Evolutionary conservation across 2,113 vertebrate species (phyloP).

Genomic region (Pluvialis apricaria): DNA sequence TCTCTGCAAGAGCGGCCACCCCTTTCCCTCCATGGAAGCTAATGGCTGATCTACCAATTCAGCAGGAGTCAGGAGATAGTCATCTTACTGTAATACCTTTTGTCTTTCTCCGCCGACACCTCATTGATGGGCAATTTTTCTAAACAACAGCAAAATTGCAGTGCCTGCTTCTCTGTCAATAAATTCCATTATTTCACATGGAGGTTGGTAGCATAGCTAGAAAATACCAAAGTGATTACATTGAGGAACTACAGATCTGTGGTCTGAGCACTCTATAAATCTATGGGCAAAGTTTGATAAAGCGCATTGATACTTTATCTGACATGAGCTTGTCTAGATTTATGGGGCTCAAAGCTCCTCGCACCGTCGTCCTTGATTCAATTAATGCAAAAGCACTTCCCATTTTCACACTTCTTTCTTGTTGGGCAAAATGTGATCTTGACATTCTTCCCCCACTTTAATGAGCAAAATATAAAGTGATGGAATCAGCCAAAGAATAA

Average conservation of each 20-base stretch:
- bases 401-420: background rate
- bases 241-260: slow-evolving; percentile 45
- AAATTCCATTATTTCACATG: slow-evolving; percentile 71
- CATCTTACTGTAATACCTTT: slow-evolving; percentile 52
- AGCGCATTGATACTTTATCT: slow-evolving; percentile 61
- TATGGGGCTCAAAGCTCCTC: slow-evolving; percentile 28
- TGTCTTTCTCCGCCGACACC: slow-evolving; percentile 56
- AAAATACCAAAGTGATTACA: slow-evolving; percentile 67
- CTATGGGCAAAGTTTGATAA: slow-evolving; percentile 67
- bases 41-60: slow-evolving; percentile 48
- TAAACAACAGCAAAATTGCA: slow-evolving; percentile 68
- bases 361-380: slow-evolving; percentile 19
- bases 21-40: background rate
- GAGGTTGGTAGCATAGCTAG: slow-evolving; percentile 45
- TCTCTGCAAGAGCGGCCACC: slow-evolving; percentile 22
- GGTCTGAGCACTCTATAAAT: slow-evolving; percentile 68
- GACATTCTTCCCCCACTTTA: background rate
- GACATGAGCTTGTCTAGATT: slow-evolving; percentile 55
- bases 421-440: slow-evolving; percentile 21
- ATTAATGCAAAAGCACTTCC: slow-evolving; percentile 44
- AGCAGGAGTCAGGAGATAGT: slow-evolving; percentile 52
- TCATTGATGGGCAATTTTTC: slow-evolving; percentile 73
- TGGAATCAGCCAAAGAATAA: background rate
- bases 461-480: slow-evolving; percentile 16
- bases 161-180: slow-evolving; percentile 64